Evolutionary conservation across 2,113 vertebrate genomes (phyloP).

Genomic region (Rhinoptilus africanus): DNA sequence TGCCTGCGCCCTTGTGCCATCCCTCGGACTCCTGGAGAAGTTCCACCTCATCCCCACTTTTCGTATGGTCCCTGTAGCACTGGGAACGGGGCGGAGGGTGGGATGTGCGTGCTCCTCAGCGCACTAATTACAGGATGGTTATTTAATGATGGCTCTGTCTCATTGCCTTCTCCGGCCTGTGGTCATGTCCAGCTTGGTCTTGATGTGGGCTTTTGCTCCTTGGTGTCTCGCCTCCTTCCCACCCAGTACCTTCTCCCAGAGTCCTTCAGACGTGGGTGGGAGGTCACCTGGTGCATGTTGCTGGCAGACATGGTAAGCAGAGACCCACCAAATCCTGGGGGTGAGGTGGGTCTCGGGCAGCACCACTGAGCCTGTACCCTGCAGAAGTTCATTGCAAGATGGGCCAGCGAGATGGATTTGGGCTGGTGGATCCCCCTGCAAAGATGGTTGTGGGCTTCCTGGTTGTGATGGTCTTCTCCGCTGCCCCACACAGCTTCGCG

Average conservation of each 20-base stretch:
- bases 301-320: not conserved
- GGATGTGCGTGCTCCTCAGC: fast-evolving
- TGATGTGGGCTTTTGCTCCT: not conserved
- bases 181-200: fast-evolving
- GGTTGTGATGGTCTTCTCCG: not conserved
- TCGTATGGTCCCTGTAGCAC: not conserved
- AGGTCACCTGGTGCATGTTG: not conserved
- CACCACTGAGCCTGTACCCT: fast-evolving
- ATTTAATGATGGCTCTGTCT: not conserved
- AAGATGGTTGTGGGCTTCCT: not conserved
- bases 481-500: not conserved
- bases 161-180: fast-evolving
- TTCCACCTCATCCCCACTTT: not conserved
- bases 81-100: not conserved
- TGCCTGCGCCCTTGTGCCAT: not conserved
- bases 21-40: not conserved
- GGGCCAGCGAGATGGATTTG: not conserved
- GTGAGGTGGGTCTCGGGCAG: fast-evolving
- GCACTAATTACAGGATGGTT: slow-evolving; percentile 18
- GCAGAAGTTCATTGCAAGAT: too few relatives aligned
- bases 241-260: not conserved
- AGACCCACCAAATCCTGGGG: not conserved
- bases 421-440: not conserved
- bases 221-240: not conserved
- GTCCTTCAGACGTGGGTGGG: not conserved